Evolutionary conservation across 2,797 vertebrate genomes (phyloP), one percentile per base, ranked within the genome.

Genomic region (Enteromius radiatus): DNA sequence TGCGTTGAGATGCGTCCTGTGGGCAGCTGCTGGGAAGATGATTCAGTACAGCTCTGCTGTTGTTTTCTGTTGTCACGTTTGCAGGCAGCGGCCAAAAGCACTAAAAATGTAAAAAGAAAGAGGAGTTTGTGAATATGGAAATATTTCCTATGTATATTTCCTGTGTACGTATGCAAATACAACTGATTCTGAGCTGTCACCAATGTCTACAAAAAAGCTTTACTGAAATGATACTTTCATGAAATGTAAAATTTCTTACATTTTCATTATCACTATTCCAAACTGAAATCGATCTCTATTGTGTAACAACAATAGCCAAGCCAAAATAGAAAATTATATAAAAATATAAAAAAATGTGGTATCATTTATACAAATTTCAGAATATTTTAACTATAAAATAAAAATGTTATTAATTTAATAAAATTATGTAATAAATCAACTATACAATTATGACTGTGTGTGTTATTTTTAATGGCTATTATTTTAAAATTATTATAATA

Each of bases 21-120:
- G 87, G 61, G 78, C 12, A 59, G 70, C 74, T 77, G 59, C 41
- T 59, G 87, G 73, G 89, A 49, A 87, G 85, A 82, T 90, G 89
- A 21, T 86, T 85, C 80, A 89, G 82, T 19, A 88, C 75, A 0
- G 84, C 80, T 21, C 87, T 87, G 83, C 82, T 76, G 82, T 76
- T 79, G 56, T 81, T 78, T 52, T 85, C 88, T 67, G 84, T 31
- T 59, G 86, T 91, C 78, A 92, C 61, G 73, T 93, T 94, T 33
- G 91, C 61, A 68, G 90, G 88, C 61, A 88, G 88, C 14, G 19
- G 41, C 2, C 65, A 77, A 75, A 33, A 61, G 63, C 80, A 83
- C 94, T 95, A 86, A 45, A 65, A 87, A 86, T 63, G 14, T 19
- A n/a, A n/a, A 41, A 38, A 9, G 9, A 49, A 65, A 81, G 9